Evolutionary conservation across 2,113 vertebrate species (phyloP).

Genomic region (Gavia stellata): DNA sequence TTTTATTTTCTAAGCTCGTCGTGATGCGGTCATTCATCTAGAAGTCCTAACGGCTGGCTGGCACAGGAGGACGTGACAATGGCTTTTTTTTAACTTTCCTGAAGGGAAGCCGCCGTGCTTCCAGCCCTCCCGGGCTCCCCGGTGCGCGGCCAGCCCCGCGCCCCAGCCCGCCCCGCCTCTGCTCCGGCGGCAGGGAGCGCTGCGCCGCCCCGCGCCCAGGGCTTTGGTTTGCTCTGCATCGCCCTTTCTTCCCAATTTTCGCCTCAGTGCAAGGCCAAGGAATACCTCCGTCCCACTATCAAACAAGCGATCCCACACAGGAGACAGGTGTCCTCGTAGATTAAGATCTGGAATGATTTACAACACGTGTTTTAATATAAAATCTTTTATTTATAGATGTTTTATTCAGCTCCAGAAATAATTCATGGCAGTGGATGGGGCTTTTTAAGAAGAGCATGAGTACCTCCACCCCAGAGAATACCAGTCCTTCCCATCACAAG

Average conservation of each 20-base stretch:
- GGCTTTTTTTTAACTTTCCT: not conserved
- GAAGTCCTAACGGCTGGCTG: not conserved
- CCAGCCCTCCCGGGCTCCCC: no score
- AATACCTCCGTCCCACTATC: rapidly evolving
- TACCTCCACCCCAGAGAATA: not conserved
- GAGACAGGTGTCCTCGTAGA: not conserved
- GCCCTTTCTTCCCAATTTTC: no score
- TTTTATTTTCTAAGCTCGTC: not conserved
- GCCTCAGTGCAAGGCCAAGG: not conserved
- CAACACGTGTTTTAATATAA: not conserved
- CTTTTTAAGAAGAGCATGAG: not conserved
- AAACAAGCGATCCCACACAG: rapidly evolving
- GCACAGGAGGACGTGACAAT: not conserved
- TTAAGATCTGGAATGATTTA: not conserved
- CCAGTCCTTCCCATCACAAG: not conserved
- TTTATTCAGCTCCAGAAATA: not conserved
- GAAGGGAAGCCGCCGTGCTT: not conserved
- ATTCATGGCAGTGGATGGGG: not conserved
- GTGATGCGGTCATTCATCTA: not conserved
- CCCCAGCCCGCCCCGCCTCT: no score
- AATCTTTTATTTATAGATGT: not conserved
- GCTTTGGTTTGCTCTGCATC: rapidly evolving
- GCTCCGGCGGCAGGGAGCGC: not conserved
- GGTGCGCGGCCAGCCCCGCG: not conserved
- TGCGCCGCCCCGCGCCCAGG: not conserved